Percentiles rank a stretch among this genome's conserved stretches.
These are phyloP conservation scores for Amphilophus citrinellus DNA, from an alignment of 2,113 vertebrate genomes.

Conservation along the genomic window DNA sequence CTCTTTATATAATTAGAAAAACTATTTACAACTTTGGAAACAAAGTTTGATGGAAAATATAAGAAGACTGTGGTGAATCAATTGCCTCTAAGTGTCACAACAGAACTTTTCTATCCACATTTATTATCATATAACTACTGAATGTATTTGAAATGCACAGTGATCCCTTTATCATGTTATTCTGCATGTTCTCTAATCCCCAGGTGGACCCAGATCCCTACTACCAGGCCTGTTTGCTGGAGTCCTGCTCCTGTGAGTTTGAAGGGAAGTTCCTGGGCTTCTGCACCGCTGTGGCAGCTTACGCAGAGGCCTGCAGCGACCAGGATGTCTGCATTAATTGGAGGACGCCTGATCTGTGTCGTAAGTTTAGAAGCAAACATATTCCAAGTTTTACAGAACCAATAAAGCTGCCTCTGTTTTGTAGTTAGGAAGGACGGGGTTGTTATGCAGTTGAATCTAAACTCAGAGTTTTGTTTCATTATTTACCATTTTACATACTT, in stretches of 20 bases:
- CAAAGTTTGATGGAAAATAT: no score
- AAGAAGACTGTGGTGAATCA: no score
- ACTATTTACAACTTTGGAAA: no score
- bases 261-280: slow-evolving; percentile 88
- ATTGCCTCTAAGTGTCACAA: background rate
- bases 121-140: background rate
- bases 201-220: slow-evolving; percentile 83
- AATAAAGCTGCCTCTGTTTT: background rate
- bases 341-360: slow-evolving; percentile 88
- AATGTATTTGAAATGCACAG: no score
- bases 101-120: background rate
- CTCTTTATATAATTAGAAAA: background rate
- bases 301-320: slow-evolving; percentile 84
- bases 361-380: slow-evolving; percentile 71
- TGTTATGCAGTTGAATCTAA: background rate
- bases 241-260: slow-evolving; percentile 76
- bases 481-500: background rate
- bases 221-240: no score
- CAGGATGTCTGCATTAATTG: slow-evolving; percentile 82
- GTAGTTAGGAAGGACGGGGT: fast-evolving
- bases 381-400: background rate
- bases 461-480: background rate
- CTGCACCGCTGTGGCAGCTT: slow-evolving; percentile 87
- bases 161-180: no score
- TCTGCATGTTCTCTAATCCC: background rate